These are phyloP conservation scores for Apostichopus parvimensis DNA, from an alignment of 35 echinoderm and acorn worm genomes.

Conservation along the genomic window DNA sequence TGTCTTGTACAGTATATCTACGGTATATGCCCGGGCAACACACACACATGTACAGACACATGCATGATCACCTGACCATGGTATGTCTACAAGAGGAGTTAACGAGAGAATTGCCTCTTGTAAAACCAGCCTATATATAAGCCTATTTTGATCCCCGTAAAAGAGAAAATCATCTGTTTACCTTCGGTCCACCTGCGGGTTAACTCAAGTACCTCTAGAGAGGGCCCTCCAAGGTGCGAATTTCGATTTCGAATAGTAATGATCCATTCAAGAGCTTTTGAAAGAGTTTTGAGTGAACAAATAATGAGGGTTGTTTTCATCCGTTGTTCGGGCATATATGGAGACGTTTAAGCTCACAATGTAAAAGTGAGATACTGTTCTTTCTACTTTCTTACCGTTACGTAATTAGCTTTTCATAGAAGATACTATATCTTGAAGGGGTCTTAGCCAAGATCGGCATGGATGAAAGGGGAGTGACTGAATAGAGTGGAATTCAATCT, in stretches of 20 bases:
- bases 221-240: slow-evolving; percentile 46
- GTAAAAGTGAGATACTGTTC: neutral
- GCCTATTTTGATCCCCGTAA: neutral
- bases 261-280: neutral
- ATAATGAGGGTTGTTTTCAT: slow-evolving; percentile 53
- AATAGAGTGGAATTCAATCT: neutral
- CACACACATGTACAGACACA: too few relatives aligned
- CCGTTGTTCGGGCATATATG: slow-evolving; percentile 15
- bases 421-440: neutral
- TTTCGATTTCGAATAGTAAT: slow-evolving; percentile 41
- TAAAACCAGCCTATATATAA: neutral
- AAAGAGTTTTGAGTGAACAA: slow-evolving; percentile 12
- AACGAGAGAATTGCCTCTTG: neutral
- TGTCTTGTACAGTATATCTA: too few relatives aligned
- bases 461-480: slow-evolving; percentile 23
- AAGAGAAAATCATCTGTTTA: slow-evolving; percentile 14
- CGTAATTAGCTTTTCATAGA: slow-evolving; percentile 20
- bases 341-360: slow-evolving; percentile 33
- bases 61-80: too few relatives aligned
- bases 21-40: too few relatives aligned
- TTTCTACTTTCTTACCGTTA: neutral
- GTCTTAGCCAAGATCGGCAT: slow-evolving; percentile 14
- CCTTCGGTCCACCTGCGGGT: slow-evolving; percentile 21
- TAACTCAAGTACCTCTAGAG: slow-evolving; percentile 38
- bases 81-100: neutral